These are phyloP conservation scores for Orius insidiosus DNA, from an alignment of 1,140 invertebrate species.

Conservation along the genomic window DNA sequence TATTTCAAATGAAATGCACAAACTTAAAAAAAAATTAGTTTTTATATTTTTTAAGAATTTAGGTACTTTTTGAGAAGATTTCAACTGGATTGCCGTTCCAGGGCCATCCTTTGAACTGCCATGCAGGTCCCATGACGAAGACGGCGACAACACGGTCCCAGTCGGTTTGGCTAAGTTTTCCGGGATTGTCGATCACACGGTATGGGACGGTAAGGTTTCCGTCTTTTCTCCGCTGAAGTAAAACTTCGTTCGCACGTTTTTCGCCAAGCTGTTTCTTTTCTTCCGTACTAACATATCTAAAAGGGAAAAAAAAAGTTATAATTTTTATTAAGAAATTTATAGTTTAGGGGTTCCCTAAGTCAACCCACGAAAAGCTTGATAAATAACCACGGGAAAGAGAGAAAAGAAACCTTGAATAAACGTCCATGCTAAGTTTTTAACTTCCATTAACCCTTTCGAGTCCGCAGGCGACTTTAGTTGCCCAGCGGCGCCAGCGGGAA, in stretches of 20 bases:
- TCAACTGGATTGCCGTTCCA: conserved; percentile 96
- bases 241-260: conserved; percentile 82
- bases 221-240: conserved; percentile 73
- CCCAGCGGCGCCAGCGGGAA: no score
- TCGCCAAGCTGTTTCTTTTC: conserved; percentile 72
- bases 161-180: conserved; percentile 75
- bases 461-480: no score
- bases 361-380: no score
- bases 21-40: conserved; percentile 38
- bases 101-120: conserved; percentile 99
- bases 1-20: conserved; percentile 96
- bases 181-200: conserved; percentile 88
- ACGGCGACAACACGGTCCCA: conserved; percentile 98
- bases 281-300: conserved; percentile 67
- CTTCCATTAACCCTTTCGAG: no score
- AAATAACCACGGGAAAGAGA: no score
- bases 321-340: no score
- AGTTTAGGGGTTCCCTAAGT: no score
- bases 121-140: conserved; percentile 96
- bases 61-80: conserved; percentile 85
- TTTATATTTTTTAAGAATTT: conserved; percentile 10
- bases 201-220: conserved; percentile 66
- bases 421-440: no score
- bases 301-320: no score
- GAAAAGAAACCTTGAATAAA: no score